Conservation (phyloP, 2,113 vertebrate genomes). For the Amblyopsis rosae region DNA sequence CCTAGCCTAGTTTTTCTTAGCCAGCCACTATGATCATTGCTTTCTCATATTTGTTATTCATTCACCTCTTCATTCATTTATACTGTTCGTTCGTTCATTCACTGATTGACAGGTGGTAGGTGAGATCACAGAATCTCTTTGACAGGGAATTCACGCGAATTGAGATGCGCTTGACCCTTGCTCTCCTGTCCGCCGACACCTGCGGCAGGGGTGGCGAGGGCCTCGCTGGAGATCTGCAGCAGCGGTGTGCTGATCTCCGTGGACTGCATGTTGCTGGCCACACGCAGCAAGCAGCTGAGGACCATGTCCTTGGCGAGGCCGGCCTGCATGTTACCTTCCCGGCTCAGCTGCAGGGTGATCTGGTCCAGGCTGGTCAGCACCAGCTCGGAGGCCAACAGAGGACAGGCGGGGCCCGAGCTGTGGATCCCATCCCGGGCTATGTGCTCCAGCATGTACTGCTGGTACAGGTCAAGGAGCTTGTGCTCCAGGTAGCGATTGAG, state of each 20-base stretch:
- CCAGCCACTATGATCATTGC: too few species aligned
- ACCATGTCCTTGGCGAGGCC: slow-evolving; percentile 92
- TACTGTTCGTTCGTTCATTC: neutral
- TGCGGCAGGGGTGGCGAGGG: slow-evolving; percentile 27
- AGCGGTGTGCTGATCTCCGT: slow-evolving; percentile 92
- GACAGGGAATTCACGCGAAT: neutral
- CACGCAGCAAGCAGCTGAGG: slow-evolving; percentile 84
- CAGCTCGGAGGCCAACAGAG: slow-evolving; percentile 88
- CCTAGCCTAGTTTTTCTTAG: too few species aligned
- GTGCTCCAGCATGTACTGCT: slow-evolving; percentile 91
- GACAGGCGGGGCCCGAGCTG: slow-evolving; percentile 69
- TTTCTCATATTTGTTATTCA: too few species aligned
- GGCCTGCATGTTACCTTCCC: slow-evolving; percentile 89
- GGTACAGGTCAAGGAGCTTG: slow-evolving; percentile 91
- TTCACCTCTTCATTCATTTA: neutral
- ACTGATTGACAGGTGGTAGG: neutral
- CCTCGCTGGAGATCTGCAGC: slow-evolving; percentile 87
- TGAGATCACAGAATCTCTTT: slow-evolving; percentile 1
- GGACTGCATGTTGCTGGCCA: slow-evolving; percentile 84
- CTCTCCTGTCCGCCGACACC: slow-evolving; percentile 18
- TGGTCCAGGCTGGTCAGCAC: slow-evolving; percentile 91
- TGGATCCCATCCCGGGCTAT: slow-evolving; percentile 65
- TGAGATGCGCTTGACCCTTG: slow-evolving; percentile 7
- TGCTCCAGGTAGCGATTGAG: slow-evolving; percentile 93
- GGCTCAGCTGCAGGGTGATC: slow-evolving; percentile 89